Evolutionary conservation across 2,797 vertebrate species (phyloP).

Genomic region (Premnoplex brunnescens): DNA sequence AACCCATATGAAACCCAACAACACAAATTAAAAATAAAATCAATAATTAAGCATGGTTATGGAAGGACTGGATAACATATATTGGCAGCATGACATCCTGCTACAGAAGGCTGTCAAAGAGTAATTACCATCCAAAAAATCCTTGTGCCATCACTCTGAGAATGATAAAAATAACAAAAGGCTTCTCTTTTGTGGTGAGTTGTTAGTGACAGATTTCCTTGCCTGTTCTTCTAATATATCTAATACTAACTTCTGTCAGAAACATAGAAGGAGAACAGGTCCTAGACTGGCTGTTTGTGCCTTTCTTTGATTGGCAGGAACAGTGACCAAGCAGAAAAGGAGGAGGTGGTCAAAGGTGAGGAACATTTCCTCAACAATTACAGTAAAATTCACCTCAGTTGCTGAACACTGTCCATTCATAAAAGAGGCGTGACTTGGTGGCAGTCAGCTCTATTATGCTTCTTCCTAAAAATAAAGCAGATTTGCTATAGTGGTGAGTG

Average conservation of each 20-base stretch:
- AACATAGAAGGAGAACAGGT: not conserved
- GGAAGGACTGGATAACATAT: not conserved
- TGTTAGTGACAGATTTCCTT: not conserved
- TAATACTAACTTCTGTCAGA: not conserved
- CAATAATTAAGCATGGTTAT: not conserved
- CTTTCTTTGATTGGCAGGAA: not conserved
- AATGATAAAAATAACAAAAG: not conserved
- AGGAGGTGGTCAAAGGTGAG: not conserved
- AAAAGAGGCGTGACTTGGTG: not conserved
- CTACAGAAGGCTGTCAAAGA: not conserved
- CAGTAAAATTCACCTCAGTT: not conserved
- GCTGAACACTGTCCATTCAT: not conserved
- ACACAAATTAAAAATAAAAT: not conserved
- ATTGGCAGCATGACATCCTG: not conserved
- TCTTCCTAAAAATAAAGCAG: conserved; percentile 53
- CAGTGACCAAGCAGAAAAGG: not conserved
- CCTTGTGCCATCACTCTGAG: not conserved
- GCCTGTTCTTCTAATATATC: not conserved
- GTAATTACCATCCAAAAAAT: not conserved
- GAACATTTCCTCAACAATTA: not conserved
- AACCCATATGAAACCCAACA: not conserved
- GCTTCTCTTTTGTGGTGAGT: not conserved
- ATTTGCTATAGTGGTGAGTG: not conserved
- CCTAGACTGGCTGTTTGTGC: not conserved
- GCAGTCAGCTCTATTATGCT: not conserved